A percentile compares a stretch with the other conserved stretches of the same genome.
Conservation (phyloP, 2,888 invertebrate genomes). For the Brenthis ino region DNA sequence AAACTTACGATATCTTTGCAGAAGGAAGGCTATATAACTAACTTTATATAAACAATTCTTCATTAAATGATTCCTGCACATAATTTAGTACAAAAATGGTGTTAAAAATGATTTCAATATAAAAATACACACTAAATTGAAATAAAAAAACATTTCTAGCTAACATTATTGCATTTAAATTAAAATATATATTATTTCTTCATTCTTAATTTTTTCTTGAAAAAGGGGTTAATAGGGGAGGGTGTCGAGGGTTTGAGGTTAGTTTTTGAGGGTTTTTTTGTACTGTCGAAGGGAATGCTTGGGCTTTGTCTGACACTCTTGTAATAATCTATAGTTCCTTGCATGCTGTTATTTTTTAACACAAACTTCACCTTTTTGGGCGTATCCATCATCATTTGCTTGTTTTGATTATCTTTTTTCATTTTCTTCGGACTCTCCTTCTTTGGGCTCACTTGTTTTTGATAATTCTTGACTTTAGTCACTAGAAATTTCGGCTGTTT, state of each 20-base stretch:
- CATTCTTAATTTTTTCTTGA: slow-evolving; percentile 72
- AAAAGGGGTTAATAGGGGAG: slow-evolving; percentile 90
- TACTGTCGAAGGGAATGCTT: slow-evolving; percentile 88
- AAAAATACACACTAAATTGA: background rate
- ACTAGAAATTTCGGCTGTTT: slow-evolving; percentile 41
- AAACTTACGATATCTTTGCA: too few species aligned
- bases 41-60: too few species aligned
- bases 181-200: slow-evolving; percentile 10
- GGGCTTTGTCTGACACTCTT: slow-evolving; percentile 87
- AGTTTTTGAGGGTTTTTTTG: slow-evolving; percentile 86
- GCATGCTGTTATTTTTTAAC: slow-evolving; percentile 86
- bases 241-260: slow-evolving; percentile 87
- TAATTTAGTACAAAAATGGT: too few species aligned
- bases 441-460: slow-evolving; percentile 47
- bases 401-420: slow-evolving; percentile 41
- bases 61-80: too few species aligned
- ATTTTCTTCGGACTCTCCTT: slow-evolving; percentile 41
- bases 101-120: too few species aligned
- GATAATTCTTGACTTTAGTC: slow-evolving; percentile 60
- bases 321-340: slow-evolving; percentile 88
- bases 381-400: slow-evolving; percentile 43
- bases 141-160: background rate
- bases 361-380: slow-evolving; percentile 89
- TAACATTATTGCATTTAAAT: background rate
- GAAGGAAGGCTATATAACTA: too few species aligned